Conservation (phyloP, 2,113 vertebrate genomes). For the Himantopus leucocephalus region DNA sequence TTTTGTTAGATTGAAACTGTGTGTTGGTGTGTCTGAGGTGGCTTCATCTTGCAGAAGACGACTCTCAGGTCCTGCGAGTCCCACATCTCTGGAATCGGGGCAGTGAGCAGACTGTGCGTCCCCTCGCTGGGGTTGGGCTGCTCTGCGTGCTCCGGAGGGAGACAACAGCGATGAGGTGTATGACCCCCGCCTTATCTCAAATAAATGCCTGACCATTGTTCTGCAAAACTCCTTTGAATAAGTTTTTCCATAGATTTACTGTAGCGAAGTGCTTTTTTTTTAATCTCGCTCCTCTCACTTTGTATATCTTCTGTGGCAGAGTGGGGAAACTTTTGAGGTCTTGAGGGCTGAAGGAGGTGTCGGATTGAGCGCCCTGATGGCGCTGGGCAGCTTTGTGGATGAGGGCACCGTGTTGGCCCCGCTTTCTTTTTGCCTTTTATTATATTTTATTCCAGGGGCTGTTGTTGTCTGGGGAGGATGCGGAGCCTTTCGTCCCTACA, state of each 20-base stretch:
- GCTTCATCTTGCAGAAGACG: not conserved
- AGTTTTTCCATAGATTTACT: not conserved
- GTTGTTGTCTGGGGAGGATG: not conserved
- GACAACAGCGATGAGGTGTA: fast-evolving
- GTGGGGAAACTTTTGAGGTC: not conserved
- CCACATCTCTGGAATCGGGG: fast-evolving
- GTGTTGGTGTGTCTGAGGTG: not conserved
- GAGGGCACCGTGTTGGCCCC: not conserved
- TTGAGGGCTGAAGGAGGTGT: not conserved
- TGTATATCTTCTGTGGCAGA: not conserved
- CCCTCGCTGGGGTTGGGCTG: too few species aligned
- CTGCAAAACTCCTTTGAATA: not conserved
- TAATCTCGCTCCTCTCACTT: not conserved
- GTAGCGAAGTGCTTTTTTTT: not conserved
- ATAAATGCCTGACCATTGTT: not conserved
- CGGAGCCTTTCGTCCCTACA: not conserved
- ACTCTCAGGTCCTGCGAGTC: fast-evolving
- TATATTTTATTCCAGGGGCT: not conserved
- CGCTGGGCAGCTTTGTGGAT: not conserved
- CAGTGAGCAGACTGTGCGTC: not conserved
- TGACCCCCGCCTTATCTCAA: not conserved
- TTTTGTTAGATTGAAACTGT: not conserved
- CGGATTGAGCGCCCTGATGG: fast-evolving
- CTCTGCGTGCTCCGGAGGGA: fast-evolving
- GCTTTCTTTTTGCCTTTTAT: not conserved